These are phyloP conservation scores for Drosophila monieri DNA, from an alignment of 2,888 invertebrate genomes.

Conservation along the genomic window DNA sequence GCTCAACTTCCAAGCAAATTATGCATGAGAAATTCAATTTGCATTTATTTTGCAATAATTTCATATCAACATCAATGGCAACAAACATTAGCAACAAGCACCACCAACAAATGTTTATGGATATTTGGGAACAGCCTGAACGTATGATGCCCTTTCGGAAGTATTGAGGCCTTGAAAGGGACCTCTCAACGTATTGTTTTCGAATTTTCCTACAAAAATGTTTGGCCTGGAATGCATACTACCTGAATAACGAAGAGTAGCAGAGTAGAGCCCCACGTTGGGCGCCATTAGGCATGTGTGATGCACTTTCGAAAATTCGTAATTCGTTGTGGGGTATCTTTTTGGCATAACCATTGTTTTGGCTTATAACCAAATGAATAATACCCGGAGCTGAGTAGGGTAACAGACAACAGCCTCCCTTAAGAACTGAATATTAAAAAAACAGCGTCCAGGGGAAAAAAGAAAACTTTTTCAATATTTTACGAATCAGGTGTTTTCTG, in stretches of 20 bases:
- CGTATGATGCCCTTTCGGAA: neutral
- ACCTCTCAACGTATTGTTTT: no score
- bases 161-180: no score
- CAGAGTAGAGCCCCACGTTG: no score
- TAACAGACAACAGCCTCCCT: conserved; percentile 32
- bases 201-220: no score
- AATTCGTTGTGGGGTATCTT: no score
- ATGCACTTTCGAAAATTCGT: no score
- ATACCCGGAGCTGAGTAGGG: conserved; percentile 3
- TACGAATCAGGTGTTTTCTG: conserved; percentile 80
- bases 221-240: no score
- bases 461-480: conserved; percentile 76
- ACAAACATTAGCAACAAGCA: conserved; percentile 27
- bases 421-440: conserved; percentile 12
- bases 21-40: conserved; percentile 79
- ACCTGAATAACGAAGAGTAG: no score
- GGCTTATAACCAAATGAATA: neutral
- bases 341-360: no score
- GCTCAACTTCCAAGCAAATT: conserved; percentile 73
- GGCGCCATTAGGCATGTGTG: no score
- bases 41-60: conserved; percentile 80
- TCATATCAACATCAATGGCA: conserved; percentile 59
- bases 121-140: no score
- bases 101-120: conserved; percentile 41
- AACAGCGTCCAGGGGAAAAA: conserved; percentile 25